phyloP scores from a whole-genome alignment of 2,888 invertebrate genomes.

The Caenorhabditis uteleia region DNA sequence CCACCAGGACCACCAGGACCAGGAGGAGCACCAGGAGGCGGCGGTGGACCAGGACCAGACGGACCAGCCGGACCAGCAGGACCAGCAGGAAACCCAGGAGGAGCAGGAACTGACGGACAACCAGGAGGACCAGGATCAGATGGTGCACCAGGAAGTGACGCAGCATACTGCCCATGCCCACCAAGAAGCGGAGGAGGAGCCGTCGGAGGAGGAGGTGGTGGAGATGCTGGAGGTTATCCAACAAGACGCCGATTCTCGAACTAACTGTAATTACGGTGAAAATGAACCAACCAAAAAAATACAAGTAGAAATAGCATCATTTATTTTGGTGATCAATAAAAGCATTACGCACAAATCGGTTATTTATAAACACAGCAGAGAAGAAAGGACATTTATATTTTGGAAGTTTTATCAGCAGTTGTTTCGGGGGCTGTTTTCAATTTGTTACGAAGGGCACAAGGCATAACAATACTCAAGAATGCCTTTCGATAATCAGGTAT shows the following conservation, averaged over 20 bases:
- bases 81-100: conserved; percentile 48
- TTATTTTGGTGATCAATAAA: too few relatives aligned
- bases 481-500: background rate
- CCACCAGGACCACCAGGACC: conserved; percentile 45
- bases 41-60: conserved; percentile 41
- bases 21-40: conserved; percentile 43
- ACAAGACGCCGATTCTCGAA: conserved; percentile 34
- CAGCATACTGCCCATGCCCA: conserved; percentile 48
- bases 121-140: conserved; percentile 50
- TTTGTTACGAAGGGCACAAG: too few relatives aligned
- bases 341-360: too few relatives aligned
- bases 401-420: too few relatives aligned
- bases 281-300: background rate
- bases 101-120: conserved; percentile 41
- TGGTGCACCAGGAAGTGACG: conserved; percentile 45
- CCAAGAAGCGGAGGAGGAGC: conserved; percentile 27
- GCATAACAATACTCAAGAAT: too few relatives aligned
- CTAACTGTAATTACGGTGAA: too few relatives aligned
- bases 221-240: conserved; percentile 1
- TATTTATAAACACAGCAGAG: too few relatives aligned
- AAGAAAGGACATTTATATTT: too few relatives aligned
- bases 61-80: conserved; percentile 52
- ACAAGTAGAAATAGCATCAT: background rate
- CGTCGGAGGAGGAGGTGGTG: conserved; percentile 21
- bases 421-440: too few relatives aligned